Evolutionary conservation across 2,113 vertebrate species (phyloP).

Genomic region (Pogonocichla stellata): DNA sequence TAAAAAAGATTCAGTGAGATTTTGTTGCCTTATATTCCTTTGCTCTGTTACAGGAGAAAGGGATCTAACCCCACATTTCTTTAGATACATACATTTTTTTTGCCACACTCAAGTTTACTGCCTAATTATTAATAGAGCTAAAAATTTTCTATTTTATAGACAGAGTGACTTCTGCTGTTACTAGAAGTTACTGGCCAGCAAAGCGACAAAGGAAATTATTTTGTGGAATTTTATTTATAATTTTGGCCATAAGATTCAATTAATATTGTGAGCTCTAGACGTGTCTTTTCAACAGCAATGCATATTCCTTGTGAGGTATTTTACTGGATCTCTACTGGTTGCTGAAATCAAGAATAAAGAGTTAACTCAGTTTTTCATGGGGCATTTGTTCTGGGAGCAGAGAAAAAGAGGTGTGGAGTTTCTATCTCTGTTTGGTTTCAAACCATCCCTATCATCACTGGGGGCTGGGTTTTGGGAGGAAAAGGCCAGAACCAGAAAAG

Average conservation of each 20-base stretch:
- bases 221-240: background rate
- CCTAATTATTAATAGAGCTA: background rate
- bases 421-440: background rate
- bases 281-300: background rate
- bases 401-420: background rate
- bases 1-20: background rate
- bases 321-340: background rate
- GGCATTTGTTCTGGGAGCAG: background rate
- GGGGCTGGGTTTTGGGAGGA: background rate
- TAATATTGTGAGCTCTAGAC: background rate
- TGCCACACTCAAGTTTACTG: background rate
- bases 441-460: background rate
- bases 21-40: background rate
- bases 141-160: background rate
- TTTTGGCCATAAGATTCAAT: background rate
- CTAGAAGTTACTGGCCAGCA: background rate
- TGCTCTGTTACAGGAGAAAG: background rate
- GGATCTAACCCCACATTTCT: background rate
- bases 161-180: background rate
- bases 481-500: background rate
- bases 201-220: background rate
- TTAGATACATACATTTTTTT: background rate
- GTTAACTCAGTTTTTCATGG: background rate
- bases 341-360: background rate
- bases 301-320: background rate